Evolutionary conservation across 2,113 vertebrate species (phyloP).

Genomic region (Amblyopsis rosae): DNA sequence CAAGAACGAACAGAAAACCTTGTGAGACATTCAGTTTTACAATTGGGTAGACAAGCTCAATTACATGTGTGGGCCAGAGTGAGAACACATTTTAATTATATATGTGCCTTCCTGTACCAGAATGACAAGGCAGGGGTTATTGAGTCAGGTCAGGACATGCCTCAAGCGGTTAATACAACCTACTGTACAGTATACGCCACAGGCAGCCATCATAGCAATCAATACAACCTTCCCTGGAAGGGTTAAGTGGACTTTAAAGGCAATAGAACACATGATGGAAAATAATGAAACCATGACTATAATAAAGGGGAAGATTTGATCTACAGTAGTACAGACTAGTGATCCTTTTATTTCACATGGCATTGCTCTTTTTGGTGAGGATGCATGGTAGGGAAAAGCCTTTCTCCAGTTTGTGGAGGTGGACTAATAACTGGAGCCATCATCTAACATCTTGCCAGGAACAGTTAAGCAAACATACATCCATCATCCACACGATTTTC

Average conservation of each 20-base stretch:
- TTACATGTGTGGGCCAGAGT: conserved; percentile 48
- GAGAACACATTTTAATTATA: conserved; percentile 61
- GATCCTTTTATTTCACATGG: too few species aligned
- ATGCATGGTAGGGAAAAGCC: too few species aligned
- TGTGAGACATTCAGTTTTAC: conserved; percentile 33
- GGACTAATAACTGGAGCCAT: too few species aligned
- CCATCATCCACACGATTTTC: too few species aligned
- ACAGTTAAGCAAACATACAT: too few species aligned
- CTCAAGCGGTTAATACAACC: conserved; percentile 50
- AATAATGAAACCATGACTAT: not conserved
- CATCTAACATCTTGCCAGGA: too few species aligned
- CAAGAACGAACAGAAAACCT: conserved; percentile 20
- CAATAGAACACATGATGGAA: conserved; percentile 8
- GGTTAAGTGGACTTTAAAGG: conserved; percentile 20
- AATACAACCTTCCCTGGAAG: conserved; percentile 20
- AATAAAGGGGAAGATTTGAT: conserved; percentile 3
- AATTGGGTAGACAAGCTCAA: conserved; percentile 52
- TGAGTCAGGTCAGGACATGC: conserved; percentile 40
- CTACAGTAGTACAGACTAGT: too few species aligned
- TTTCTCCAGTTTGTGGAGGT: too few species aligned
- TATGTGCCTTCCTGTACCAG: conserved; percentile 42
- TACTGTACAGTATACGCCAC: conserved; percentile 24
- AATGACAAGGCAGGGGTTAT: conserved; percentile 3
- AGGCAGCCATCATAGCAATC: conserved; percentile 43
- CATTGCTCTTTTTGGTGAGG: too few species aligned